A percentile compares a stretch with the other conserved stretches of the same genome.
phyloP scores from a whole-genome alignment of 2,797 vertebrate species.

The Trichosurus vulpecula region DNA sequence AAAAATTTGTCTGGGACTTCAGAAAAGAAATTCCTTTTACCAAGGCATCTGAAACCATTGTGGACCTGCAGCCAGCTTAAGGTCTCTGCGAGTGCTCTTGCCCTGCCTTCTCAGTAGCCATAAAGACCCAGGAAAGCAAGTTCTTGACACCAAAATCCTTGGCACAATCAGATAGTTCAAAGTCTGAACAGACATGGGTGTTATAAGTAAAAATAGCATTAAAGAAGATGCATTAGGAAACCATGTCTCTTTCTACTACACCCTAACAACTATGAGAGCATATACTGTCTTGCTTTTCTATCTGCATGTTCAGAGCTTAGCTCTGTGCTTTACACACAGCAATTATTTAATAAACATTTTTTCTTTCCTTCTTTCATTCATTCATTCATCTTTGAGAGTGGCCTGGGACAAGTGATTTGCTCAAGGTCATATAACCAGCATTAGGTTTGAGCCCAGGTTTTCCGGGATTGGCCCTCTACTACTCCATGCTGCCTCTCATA shows the following conservation, averaged over 20 bases:
- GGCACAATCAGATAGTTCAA: not conserved
- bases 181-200: not conserved
- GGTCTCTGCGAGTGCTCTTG: not conserved
- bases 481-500: not conserved
- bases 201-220: not conserved
- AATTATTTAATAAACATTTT: not conserved
- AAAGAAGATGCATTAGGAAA: not conserved
- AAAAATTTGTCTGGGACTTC: not conserved
- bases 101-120: not conserved
- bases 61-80: not conserved
- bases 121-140: not conserved
- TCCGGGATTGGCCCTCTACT: not conserved
- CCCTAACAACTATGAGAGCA: not conserved
- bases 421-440: not conserved
- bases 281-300: not conserved
- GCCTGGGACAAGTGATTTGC: not conserved
- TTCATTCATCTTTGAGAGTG: not conserved
- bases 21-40: not conserved
- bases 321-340: not conserved
- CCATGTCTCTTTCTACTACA: not conserved
- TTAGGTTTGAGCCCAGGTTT: not conserved
- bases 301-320: not conserved
- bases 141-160: not conserved
- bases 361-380: not conserved
- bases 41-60: not conserved